Conservation (phyloP, 2,113 vertebrate species). For the Lates calcarifer region DNA sequence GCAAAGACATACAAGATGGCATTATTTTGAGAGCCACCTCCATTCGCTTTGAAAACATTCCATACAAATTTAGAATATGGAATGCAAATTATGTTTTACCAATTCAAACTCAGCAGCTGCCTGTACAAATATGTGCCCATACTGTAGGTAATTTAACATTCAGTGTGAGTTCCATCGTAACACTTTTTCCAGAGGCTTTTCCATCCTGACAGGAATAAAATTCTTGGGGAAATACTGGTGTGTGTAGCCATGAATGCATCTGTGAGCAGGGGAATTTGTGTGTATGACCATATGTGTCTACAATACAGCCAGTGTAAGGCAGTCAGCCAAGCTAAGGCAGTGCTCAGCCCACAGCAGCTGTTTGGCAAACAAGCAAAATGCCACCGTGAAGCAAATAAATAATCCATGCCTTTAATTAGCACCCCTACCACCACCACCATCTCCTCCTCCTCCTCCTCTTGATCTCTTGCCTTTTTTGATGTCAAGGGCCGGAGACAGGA, state of each 20-base stretch:
- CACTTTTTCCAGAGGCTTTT: slow-evolving; percentile 13
- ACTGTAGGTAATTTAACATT: slow-evolving; percentile 23
- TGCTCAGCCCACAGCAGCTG: slow-evolving; percentile 63
- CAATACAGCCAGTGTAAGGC: slow-evolving; percentile 45
- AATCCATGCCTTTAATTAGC: slow-evolving; percentile 73
- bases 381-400: slow-evolving; percentile 69
- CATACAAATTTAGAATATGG: background rate
- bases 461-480: slow-evolving; percentile 57
- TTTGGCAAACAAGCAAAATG: slow-evolving; percentile 68
- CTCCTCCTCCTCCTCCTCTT: slow-evolving; percentile 30
- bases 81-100: background rate
- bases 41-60: background rate
- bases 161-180: slow-evolving; percentile 9
- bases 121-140: background rate
- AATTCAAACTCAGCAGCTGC: slow-evolving; percentile 9
- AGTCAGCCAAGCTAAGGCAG: slow-evolving; percentile 57
- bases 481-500: slow-evolving; percentile 47
- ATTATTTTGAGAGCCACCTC: background rate
- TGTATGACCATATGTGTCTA: slow-evolving; percentile 43
- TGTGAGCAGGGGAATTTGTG: slow-evolving; percentile 16
- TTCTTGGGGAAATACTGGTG: slow-evolving; percentile 32
- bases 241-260: slow-evolving; percentile 13
- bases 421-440: background rate
- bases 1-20: background rate
- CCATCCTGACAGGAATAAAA: slow-evolving; percentile 27